Conservation (phyloP, 1,140 invertebrate species). For the Liolophura sinensis region DNA sequence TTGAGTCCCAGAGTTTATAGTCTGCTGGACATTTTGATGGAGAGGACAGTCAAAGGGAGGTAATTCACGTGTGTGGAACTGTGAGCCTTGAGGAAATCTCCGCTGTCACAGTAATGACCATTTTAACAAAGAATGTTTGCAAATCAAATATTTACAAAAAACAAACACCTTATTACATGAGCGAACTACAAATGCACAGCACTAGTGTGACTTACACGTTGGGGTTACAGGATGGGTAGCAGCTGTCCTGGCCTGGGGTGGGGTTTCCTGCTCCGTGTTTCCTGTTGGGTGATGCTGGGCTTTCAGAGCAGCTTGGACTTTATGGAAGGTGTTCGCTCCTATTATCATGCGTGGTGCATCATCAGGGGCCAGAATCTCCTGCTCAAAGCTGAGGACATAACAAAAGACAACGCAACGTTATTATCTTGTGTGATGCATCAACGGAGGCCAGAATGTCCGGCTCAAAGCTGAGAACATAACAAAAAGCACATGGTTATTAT, state of each 20-base stretch:
- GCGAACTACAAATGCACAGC: background rate
- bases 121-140: no score
- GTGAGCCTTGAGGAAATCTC: no score
- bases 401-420: background rate
- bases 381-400: slow-evolving; percentile 72
- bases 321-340: slow-evolving; percentile 62
- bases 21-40: no score
- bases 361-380: slow-evolving; percentile 66
- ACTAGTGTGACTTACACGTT: background rate
- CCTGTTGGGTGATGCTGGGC: slow-evolving; percentile 61
- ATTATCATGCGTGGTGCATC: slow-evolving; percentile 30
- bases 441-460: no score
- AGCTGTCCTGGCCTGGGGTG: background rate
- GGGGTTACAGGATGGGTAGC: background rate
- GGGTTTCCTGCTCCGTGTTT: slow-evolving; percentile 46
- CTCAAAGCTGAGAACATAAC: no score
- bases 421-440: no score
- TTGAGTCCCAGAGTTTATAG: no score
- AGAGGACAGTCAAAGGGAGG: no score
- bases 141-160: no score
- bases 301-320: slow-evolving; percentile 68
- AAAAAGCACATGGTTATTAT: no score
- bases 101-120: no score
- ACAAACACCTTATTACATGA: background rate
- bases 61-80: no score